phyloP scores from a whole-genome alignment of 2,797 vertebrate genomes.

The Peromyscus nudipes region DNA sequence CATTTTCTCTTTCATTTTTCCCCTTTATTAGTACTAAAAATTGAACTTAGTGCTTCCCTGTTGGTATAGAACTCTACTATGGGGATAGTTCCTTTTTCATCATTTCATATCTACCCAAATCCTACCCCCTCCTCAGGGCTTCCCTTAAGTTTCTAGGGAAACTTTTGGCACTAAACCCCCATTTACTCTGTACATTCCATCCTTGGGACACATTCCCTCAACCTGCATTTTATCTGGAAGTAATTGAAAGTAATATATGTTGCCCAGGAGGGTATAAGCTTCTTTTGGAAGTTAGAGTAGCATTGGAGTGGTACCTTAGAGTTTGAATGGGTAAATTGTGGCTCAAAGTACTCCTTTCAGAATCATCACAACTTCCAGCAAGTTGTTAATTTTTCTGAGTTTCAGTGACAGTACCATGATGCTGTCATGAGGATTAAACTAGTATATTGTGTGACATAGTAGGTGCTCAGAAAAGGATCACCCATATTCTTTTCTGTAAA shows the following conservation, averaged over 20 bases:
- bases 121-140: neutral
- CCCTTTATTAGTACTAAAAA: neutral
- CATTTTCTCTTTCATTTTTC: neutral
- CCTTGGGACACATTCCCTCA: neutral
- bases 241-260: constrained; percentile 11
- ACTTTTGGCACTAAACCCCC: neutral
- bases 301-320: neutral
- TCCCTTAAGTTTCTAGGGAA: neutral
- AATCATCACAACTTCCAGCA: constrained; percentile 11
- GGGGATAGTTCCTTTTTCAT: neutral
- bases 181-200: neutral
- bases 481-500: neutral
- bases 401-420: neutral
- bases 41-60: neutral
- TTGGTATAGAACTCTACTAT: neutral
- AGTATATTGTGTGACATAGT: neutral
- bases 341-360: neutral
- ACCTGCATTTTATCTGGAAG: neutral
- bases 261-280: neutral
- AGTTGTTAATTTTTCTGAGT: constrained; percentile 42
- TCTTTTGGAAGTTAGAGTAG: neutral
- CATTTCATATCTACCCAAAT: neutral
- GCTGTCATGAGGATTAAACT: neutral
- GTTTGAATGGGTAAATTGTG: neutral
- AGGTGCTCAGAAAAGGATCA: neutral